A percentile compares a stretch with the other conserved stretches of the same genome.
Evolutionary conservation across 2,888 invertebrate species (phyloP).

Genomic region (Zelleria hepariella): DNA sequence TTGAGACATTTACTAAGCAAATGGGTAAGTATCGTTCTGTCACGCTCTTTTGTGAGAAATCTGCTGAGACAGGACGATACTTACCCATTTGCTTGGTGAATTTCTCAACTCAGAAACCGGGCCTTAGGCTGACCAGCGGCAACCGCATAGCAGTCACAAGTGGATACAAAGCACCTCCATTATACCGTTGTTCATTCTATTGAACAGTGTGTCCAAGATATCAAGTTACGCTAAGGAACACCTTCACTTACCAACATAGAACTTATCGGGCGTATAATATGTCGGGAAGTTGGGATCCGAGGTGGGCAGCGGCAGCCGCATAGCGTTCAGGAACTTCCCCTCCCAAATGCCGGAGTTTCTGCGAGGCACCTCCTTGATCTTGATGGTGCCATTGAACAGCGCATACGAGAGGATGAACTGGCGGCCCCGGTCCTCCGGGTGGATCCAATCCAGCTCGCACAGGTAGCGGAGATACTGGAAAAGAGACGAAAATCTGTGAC

Average conservation of each 20-base stretch:
- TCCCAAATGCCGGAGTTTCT: slow-evolving; percentile 82
- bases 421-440: slow-evolving; percentile 83
- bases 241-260: slow-evolving; percentile 77
- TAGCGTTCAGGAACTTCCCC: slow-evolving; percentile 81
- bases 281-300: slow-evolving; percentile 78
- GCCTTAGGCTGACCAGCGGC: no score
- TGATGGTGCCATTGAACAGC: slow-evolving; percentile 81
- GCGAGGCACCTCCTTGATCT: slow-evolving; percentile 80
- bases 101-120: no score
- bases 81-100: no score
- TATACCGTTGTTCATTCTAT: no score
- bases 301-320: slow-evolving; percentile 77
- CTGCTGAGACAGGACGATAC: no score
- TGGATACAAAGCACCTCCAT: no score
- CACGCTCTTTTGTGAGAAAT: no score
- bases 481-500: background rate
- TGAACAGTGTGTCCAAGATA: no score
- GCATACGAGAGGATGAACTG: slow-evolving; percentile 83
- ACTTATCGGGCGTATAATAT: slow-evolving; percentile 84
- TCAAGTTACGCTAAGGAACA: background rate
- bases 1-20: no score
- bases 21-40: no score
- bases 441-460: slow-evolving; percentile 81
- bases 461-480: slow-evolving; percentile 77
- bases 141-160: no score